These are phyloP conservation scores for Trisateles emortualis DNA, from an alignment of 2,888 invertebrate species.

Conservation along the genomic window DNA sequence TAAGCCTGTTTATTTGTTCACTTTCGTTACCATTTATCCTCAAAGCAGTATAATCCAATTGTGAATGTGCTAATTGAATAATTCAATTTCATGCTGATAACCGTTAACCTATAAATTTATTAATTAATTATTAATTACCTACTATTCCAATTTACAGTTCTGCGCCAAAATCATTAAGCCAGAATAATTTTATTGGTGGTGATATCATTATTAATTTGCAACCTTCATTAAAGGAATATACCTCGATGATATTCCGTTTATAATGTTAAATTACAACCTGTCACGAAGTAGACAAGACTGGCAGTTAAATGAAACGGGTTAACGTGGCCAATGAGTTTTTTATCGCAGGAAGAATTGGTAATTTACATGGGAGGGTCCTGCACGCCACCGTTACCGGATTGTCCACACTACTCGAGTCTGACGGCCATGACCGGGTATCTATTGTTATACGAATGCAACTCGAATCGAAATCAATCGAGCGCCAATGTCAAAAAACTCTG, in stretches of 20 bases:
- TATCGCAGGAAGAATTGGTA: conserved; percentile 54
- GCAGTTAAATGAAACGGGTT: conserved; percentile 52
- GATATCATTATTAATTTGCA: not conserved
- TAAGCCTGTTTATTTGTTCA: conserved; percentile 16
- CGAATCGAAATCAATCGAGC: conserved; percentile 72
- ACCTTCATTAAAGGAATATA: not conserved
- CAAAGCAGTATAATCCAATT: conserved; percentile 2
- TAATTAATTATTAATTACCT: conserved; percentile 7
- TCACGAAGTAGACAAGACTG: conserved; percentile 35
- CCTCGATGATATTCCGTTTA: conserved; percentile 9
- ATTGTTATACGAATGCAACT: conserved; percentile 70
- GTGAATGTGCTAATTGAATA: conserved; percentile 3
- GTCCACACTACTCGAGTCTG: conserved; percentile 62
- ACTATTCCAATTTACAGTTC: not conserved
- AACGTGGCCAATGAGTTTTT: conserved; percentile 50
- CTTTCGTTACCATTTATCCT: conserved; percentile 8
- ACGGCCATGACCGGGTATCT: conserved; percentile 72
- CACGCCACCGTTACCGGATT: conserved; percentile 54
- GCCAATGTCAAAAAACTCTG: conserved; percentile 70
- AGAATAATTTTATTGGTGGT: not conserved
- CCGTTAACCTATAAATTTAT: not conserved
- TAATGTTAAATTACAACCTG: conserved; percentile 41
- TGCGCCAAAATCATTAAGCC: not conserved
- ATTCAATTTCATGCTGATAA: not conserved
- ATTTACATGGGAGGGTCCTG: conserved; percentile 60